phyloP scores from a whole-genome alignment of 2,888 invertebrate genomes.

The Aporophyla nigra region DNA sequence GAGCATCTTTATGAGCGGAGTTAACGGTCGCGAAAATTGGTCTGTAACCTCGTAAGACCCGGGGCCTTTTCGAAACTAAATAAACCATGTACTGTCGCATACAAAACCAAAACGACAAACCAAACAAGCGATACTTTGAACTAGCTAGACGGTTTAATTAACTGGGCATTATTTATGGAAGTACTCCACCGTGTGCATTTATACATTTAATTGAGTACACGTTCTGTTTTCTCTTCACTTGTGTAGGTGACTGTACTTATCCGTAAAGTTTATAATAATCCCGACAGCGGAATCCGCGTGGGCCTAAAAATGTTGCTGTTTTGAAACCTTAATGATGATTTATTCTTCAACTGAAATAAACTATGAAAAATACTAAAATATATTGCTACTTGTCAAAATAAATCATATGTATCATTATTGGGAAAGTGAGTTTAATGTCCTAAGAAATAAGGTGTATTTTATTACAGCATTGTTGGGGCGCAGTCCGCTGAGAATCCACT shows the following conservation, averaged over 20 bases:
- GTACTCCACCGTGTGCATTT: conserved; percentile 24
- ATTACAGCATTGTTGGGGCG: conserved; percentile 77
- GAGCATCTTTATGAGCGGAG: conserved; percentile 79
- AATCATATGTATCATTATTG: conserved; percentile 11
- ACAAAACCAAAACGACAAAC: conserved; percentile 43
- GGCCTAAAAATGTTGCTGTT: conserved; percentile 46
- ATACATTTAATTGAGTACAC: conserved; percentile 25
- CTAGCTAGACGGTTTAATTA: conserved; percentile 57
- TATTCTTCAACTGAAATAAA: conserved; percentile 43
- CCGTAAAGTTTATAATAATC: conserved; percentile 31
- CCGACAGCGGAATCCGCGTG: conserved; percentile 37
- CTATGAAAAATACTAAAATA: conserved; percentile 26
- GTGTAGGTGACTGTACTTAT: conserved; percentile 26
- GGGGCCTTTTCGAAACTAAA: conserved; percentile 44
- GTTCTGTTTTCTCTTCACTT: conserved; percentile 28
- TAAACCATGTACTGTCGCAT: conserved; percentile 48
- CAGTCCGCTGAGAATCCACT: conserved; percentile 72
- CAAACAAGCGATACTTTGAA: conserved; percentile 49
- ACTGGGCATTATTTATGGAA: conserved; percentile 60
- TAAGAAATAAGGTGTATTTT: conserved; percentile 50
- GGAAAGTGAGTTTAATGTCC: conserved; percentile 16
- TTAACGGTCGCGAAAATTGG: conserved; percentile 78
- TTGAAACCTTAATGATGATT: conserved; percentile 57
- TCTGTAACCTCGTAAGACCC: conserved; percentile 45
- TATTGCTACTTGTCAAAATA: conserved; percentile 38